Conservation (phyloP, 30 jellyfish, hydroid and myxozoan species). For the Aurelia aurita region DNA sequence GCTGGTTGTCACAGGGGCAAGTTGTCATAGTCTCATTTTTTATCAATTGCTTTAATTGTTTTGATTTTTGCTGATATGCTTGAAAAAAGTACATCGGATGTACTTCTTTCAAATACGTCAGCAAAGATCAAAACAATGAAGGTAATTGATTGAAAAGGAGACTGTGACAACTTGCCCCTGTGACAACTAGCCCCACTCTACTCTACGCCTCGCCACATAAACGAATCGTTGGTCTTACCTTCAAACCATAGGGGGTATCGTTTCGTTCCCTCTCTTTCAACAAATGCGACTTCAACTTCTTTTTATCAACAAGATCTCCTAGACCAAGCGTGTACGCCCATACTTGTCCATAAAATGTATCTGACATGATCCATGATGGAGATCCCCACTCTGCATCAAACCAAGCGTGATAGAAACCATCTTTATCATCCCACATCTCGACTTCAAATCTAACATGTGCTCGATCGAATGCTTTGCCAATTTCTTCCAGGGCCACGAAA, state of each 20-base stretch:
- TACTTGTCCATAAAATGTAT: conserved; percentile 92
- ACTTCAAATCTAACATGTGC: conserved; percentile 88
- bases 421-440: conserved; percentile 98
- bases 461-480: conserved; percentile 72
- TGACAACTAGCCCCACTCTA: too few species aligned
- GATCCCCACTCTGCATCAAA: conserved; percentile 99
- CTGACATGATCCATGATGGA: conserved; percentile 98
- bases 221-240: conserved; percentile 49
- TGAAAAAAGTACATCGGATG: too few species aligned
- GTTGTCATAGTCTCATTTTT: too few species aligned
- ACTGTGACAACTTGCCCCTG: too few species aligned
- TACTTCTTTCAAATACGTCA: too few species aligned
- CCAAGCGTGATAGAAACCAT: conserved; percentile 97
- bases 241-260: conserved; percentile 96
- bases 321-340: conserved; percentile 98
- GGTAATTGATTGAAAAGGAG: too few species aligned
- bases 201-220: too few species aligned
- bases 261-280: conserved; percentile 86
- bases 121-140: too few species aligned
- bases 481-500: conserved; percentile 39
- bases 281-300: conserved; percentile 83
- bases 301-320: conserved; percentile 91
- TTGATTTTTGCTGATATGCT: too few species aligned
- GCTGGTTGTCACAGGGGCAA: too few species aligned
- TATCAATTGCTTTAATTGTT: too few species aligned